A percentile compares a stretch with the other conserved stretches of the same genome.
These are phyloP conservation scores for Pithys albifrons DNA, from an alignment of 2,113 vertebrate genomes.

Conservation along the genomic window DNA sequence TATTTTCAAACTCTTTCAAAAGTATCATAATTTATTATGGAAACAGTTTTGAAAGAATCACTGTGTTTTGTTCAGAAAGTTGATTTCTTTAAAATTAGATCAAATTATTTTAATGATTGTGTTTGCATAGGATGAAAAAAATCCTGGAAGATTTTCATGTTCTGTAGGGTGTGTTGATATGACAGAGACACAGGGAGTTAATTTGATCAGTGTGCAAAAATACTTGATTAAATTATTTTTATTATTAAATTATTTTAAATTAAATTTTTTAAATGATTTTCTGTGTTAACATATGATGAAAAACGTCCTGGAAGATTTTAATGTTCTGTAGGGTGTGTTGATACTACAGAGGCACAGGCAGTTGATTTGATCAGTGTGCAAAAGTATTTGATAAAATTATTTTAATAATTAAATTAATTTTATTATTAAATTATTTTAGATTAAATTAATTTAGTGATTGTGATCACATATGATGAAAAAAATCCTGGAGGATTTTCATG, in stretches of 20 bases:
- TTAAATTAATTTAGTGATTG: not conserved
- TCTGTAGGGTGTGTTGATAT: not conserved
- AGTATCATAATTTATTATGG: not conserved
- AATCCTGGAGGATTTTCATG: not conserved
- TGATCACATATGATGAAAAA: not conserved
- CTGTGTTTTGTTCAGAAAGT: not conserved
- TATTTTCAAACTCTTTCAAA: not conserved
- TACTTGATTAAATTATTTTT: not conserved
- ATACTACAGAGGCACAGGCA: too few species aligned
- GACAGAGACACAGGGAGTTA: not conserved
- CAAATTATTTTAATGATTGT: not conserved
- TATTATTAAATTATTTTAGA: too few species aligned
- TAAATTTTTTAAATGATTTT: too few species aligned
- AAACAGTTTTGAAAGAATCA: not conserved
- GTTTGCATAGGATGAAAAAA: not conserved
- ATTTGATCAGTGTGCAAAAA: not conserved
- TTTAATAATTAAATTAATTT: too few species aligned
- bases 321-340: too few species aligned
- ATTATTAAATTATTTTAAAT: too few species aligned
- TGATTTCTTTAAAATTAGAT: not conserved
- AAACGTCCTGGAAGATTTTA: too few species aligned
- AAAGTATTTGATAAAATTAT: too few species aligned
- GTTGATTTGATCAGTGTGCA: too few species aligned
- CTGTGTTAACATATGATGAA: too few species aligned
- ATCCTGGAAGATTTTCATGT: not conserved